A percentile compares a stretch with the other conserved stretches of the same genome.
These are phyloP conservation scores for Drosophila pseudotalamancana DNA, from an alignment of 2,888 invertebrate species.

Conservation along the genomic window DNA sequence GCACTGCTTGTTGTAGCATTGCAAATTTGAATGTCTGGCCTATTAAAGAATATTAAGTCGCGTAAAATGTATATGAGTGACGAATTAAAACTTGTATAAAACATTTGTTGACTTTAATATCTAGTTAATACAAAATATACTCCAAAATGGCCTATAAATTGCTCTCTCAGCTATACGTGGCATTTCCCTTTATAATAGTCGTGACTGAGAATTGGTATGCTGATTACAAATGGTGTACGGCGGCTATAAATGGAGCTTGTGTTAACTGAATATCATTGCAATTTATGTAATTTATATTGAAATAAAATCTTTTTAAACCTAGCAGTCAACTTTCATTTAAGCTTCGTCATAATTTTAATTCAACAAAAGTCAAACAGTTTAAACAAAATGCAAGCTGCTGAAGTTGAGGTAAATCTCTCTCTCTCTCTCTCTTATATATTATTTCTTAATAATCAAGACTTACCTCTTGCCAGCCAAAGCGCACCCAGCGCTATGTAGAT, in stretches of 20 bases:
- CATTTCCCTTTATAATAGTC: neutral
- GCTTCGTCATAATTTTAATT: neutral
- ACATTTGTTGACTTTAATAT: neutral
- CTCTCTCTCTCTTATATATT: no score
- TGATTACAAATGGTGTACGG: slow-evolving; percentile 15
- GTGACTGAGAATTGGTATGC: neutral
- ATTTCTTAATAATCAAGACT: neutral
- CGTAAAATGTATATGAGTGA: neutral
- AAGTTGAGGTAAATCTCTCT: slow-evolving; percentile 34
- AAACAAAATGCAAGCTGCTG: slow-evolving; percentile 44
- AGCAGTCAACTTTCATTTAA: neutral
- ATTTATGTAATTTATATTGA: neutral
- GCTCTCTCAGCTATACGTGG: neutral
- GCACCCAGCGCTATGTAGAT: slow-evolving; percentile 80
- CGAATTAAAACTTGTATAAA: neutral
- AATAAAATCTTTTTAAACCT: slow-evolving; percentile 8
- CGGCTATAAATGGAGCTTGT: neutral
- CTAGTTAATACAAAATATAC: neutral
- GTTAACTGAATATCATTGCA: neutral
- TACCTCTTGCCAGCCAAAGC: slow-evolving; percentile 64
- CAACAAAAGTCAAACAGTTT: neutral
- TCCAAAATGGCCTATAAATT: neutral
- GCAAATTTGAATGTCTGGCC: slow-evolving; percentile 11
- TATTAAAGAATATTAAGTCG: neutral
- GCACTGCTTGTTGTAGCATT: slow-evolving; percentile 3